These are phyloP conservation scores for Empidonax alnorum DNA, from an alignment of 2,113 vertebrate genomes.

Conservation along the genomic window DNA sequence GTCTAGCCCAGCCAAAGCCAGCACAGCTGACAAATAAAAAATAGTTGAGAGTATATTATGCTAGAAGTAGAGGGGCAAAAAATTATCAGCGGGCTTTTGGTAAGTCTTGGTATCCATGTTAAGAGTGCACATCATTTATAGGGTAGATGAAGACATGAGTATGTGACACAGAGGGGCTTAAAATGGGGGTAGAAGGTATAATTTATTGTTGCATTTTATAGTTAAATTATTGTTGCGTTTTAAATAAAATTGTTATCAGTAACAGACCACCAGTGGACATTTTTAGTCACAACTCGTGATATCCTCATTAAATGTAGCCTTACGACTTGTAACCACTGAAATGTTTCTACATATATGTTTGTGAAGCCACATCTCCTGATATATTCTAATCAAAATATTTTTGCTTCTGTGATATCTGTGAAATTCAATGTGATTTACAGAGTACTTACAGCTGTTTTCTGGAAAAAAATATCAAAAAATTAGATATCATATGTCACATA, in stretches of 20 bases:
- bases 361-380: neutral
- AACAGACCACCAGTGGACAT: neutral
- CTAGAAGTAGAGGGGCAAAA: neutral
- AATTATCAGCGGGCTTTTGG: neutral
- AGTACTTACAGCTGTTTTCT: neutral
- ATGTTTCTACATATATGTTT: neutral
- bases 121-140: neutral
- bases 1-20: neutral
- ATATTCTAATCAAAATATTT: neutral
- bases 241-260: neutral
- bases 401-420: neutral
- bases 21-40: neutral
- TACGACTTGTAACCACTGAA: neutral
- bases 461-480: neutral
- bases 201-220: neutral
- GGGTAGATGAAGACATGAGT: rapidly evolving
- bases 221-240: neutral
- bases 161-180: neutral
- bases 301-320: neutral
- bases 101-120: neutral
- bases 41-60: neutral
- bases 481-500: neutral
- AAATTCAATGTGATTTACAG: neutral
- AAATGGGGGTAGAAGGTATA: neutral
- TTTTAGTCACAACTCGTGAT: neutral